Conservation (phyloP, 2,113 vertebrate genomes). For the Diadophis punctatus region DNA sequence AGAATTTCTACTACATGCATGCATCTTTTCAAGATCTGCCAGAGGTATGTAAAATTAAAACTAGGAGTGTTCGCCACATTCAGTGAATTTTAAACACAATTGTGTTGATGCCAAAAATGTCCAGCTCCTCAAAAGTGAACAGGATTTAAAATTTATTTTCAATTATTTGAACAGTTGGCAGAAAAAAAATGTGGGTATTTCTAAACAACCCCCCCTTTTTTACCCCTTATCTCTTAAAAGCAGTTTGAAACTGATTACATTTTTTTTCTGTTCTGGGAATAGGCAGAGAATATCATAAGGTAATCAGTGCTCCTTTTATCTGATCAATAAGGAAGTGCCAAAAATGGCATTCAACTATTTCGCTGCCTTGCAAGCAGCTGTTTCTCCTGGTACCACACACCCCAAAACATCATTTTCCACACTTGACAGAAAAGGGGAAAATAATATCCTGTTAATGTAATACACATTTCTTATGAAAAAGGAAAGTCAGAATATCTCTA, state of each 20-base stretch:
- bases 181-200: neutral
- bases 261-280: neutral
- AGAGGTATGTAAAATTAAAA: neutral
- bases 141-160: neutral
- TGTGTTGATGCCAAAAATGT: neutral
- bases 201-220: neutral
- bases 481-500: neutral
- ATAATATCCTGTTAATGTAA: neutral
- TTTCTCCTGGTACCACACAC: neutral
- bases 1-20: neutral
- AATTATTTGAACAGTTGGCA: neutral
- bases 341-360: neutral
- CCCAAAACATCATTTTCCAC: neutral
- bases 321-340: neutral
- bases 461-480: neutral
- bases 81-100: neutral
- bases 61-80: neutral
- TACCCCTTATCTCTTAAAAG: neutral
- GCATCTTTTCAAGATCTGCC: neutral
- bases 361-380: neutral
- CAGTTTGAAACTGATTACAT: neutral
- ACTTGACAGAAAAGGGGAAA: neutral
- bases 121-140: neutral
- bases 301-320: neutral
- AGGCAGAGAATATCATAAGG: neutral